Evolutionary conservation across 2,113 vertebrate species (phyloP), one percentile per base, ranked within the genome.

Genomic region (Prionailurus bengalensis): DNA sequence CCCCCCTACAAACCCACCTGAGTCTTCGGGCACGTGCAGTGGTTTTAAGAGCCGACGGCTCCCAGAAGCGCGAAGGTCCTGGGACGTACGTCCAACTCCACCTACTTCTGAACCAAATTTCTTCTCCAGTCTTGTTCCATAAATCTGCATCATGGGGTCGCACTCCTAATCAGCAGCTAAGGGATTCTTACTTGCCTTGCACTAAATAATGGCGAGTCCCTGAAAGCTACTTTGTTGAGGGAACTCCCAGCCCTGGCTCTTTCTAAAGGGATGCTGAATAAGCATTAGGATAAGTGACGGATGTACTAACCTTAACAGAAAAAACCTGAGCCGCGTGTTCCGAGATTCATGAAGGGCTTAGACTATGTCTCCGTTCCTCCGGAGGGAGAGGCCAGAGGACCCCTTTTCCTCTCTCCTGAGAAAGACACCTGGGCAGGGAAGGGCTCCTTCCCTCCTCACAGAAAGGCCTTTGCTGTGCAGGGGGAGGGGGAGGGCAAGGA

Each of bases 401-500:
- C 3, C 27, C 31, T 82, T 92, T 45, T 45, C 0, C 39, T 89
- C 5, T 88, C 3, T 65, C 19, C 45, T 51, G 21, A 93, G 71
- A 81, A 73, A 42, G 66, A n/a, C 19, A 39, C 14, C 1, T 12
- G 3, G n/a, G 29, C 13, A 71, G 53, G 61, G 13, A 17, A 73
- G 31, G 33, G 23, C 29, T 68, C 4, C 39, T 36, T 61, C 16
- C 0, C 16, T 45, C 61, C 29, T 76, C 23, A 12, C 14, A 48
- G 70, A 27, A 27, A n/a, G 21, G 8, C 5, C n/a, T 80, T 58
- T n/a, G 33, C 23, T 51, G 15, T 39, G 51, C 42, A 8, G 16
- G 61, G 7, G 0, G 53, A 55, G 27, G 21, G 7, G 16, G 16
- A 1, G 10, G 65, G 0, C 1, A 31, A 23, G 42, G 17, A 19